Evolutionary conservation across 2,888 invertebrate species (phyloP).

Genomic region (Clanis bilineata): DNA sequence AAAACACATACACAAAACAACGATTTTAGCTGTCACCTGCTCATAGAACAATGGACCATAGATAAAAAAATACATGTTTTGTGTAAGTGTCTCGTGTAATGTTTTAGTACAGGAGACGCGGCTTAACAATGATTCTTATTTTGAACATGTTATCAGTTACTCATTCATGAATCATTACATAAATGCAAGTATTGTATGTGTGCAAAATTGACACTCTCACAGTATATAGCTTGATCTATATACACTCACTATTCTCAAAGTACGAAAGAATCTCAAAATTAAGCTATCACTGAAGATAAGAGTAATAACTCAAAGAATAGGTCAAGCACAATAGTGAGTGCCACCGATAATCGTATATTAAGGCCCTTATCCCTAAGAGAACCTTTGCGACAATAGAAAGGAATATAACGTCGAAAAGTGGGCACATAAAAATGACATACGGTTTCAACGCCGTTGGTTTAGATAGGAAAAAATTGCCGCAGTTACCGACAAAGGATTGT

Average conservation of each 20-base stretch:
- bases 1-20: too few relatives aligned
- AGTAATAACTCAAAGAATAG: slow-evolving; percentile 74
- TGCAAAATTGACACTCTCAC: background rate
- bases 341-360: slow-evolving; percentile 82
- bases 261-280: slow-evolving; percentile 55
- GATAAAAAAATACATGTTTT: too few relatives aligned
- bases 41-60: too few relatives aligned
- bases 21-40: too few relatives aligned
- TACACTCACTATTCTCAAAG: slow-evolving; percentile 17
- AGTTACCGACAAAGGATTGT: slow-evolving; percentile 2
- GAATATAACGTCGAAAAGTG: slow-evolving; percentile 81
- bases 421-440: slow-evolving; percentile 81
- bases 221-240: background rate
- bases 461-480: slow-evolving; percentile 48
- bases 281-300: slow-evolving; percentile 67
- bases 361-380: slow-evolving; percentile 78
- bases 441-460: slow-evolving; percentile 54
- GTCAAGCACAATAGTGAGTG: slow-evolving; percentile 81
- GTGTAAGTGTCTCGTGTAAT: too few relatives aligned
- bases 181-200: too few relatives aligned
- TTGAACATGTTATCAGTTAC: too few relatives aligned
- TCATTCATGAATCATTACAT: too few relatives aligned
- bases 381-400: slow-evolving; percentile 78
- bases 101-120: too few relatives aligned
- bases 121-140: too few relatives aligned